Base-by-base conservation (phyloP, 2,797 vertebrate genomes). In the Diplodus sargus region DNA sequence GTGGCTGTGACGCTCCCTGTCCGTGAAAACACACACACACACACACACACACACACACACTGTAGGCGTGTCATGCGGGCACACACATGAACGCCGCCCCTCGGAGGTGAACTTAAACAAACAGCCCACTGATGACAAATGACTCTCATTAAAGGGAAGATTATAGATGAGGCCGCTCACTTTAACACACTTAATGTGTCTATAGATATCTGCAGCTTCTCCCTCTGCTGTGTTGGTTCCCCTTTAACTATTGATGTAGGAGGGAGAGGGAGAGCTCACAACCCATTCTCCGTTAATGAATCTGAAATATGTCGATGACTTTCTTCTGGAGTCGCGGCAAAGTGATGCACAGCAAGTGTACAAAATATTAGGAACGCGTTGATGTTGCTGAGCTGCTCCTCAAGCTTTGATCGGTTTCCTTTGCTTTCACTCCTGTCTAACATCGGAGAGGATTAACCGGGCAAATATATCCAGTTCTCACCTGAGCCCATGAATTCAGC, bases 121-220 rank as follows among this genome's bases (percentile, higher is more conserved):
- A 83, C 61, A 73, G 53, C 69, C 71, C 72, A 43, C 74, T 2
- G 23, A 84, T 88, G 83, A 86, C 78, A 91, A 85, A 89, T 79
- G 63, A 71, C 62, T 78, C 69, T 78, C 78, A 87, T 86, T 89
- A 89, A 54, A 62, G 10, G 13, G 53, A 54, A 76, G 62, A 87
- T 86, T 86, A 78, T 30, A 62, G 74, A 83, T 77, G 65, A 56
- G 67, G 53, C 25, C 10, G 47, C 83, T 85, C 69, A 73, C 52
- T 80, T 82, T 74, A 84, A 81, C 64, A 85, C 69, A 65, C 65
- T 82, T 49, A 59, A 65, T 52, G 34, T 65, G 70, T 81, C 52
- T 45, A 34, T 5, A 65, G 53, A 76, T 34, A 68, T 79, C 23
- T 15, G 65, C 56, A 57, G 53, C 64, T 79, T 81, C 47, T 45